Evolutionary conservation across 2,888 invertebrate genomes (phyloP).

Genomic region (Anthophora plumipes): DNA sequence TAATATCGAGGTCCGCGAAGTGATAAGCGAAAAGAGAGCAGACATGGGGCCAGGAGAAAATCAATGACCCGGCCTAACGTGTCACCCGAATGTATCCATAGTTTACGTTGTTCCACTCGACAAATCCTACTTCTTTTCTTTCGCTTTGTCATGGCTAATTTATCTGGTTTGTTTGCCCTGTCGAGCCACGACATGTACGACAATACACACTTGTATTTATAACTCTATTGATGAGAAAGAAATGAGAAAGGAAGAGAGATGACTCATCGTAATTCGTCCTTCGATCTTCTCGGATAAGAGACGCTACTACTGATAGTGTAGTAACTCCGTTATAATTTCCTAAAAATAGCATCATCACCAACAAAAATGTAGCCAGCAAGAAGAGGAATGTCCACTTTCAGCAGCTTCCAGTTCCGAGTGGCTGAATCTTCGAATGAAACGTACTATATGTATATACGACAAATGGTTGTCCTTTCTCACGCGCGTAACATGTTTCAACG

Average conservation of each 20-base stretch:
- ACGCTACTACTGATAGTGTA: no score
- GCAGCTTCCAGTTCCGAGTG: background rate
- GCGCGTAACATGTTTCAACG: background rate
- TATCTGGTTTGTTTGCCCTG: constrained; percentile 13
- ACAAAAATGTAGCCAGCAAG: background rate
- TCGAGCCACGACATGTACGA: no score
- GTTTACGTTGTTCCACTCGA: constrained; percentile 3
- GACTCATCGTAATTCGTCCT: background rate
- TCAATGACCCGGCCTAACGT: constrained; percentile 22
- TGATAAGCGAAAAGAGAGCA: constrained; percentile 39
- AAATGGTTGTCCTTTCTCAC: background rate
- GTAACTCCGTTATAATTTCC: background rate
- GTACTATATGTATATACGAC: no score
- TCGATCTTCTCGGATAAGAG: no score
- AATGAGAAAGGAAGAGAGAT: background rate
- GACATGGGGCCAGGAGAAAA: constrained; percentile 7
- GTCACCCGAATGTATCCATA: constrained; percentile 15
- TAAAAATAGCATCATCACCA: background rate
- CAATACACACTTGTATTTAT: background rate
- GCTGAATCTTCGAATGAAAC: constrained; percentile 3
- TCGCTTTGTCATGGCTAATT: constrained; percentile 10
- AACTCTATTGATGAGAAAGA: background rate
- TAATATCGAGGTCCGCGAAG: constrained; percentile 35
- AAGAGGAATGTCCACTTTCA: background rate
- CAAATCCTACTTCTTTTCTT: constrained; percentile 20